phyloP scores from a whole-genome alignment of 2,797 vertebrate genomes.

The Oryzias dopingdopingensis region DNA sequence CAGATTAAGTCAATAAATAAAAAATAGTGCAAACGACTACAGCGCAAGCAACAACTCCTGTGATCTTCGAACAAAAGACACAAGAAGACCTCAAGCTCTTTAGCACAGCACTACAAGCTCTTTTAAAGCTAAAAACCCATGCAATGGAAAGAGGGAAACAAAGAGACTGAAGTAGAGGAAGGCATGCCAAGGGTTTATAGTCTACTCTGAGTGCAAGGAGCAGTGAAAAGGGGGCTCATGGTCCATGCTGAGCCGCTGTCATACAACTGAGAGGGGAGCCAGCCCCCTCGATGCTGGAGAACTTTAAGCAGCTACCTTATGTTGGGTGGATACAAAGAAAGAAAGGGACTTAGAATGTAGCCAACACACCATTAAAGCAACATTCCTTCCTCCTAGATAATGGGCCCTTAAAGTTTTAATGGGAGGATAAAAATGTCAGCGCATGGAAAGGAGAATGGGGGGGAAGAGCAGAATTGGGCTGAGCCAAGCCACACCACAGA shows the following conservation, averaged over 20 bases:
- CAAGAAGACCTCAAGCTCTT: constrained; percentile 45
- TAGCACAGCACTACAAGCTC: constrained; percentile 29
- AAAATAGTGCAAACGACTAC: constrained; percentile 36
- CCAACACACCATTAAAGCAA: constrained; percentile 76
- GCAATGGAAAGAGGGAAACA: constrained; percentile 55
- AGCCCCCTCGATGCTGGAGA: constrained; percentile 46
- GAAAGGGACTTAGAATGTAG: constrained; percentile 72
- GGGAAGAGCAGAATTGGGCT: constrained; percentile 49
- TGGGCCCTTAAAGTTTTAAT: constrained; percentile 80
- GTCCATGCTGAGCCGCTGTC: constrained; percentile 50
- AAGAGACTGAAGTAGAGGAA: constrained; percentile 59
- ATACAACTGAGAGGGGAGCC: constrained; percentile 45
- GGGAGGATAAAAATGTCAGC: constrained; percentile 80
- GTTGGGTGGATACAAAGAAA: constrained; percentile 63
- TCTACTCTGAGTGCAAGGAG: constrained; percentile 55
- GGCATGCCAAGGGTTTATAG: constrained; percentile 72
- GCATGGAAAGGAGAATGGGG: constrained; percentile 70
- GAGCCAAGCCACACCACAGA: constrained; percentile 49
- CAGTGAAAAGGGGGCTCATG: constrained; percentile 54
- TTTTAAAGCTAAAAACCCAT: constrained; percentile 53
- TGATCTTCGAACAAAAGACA: constrained; percentile 61
- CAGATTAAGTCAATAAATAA: constrained; percentile 10
- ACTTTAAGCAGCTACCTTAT: constrained; percentile 51
- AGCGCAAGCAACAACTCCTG: constrained; percentile 26
- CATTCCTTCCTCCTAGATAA: constrained; percentile 80